Base-by-base conservation (phyloP, 2,113 vertebrate genomes). In the Podiceps cristatus region DNA sequence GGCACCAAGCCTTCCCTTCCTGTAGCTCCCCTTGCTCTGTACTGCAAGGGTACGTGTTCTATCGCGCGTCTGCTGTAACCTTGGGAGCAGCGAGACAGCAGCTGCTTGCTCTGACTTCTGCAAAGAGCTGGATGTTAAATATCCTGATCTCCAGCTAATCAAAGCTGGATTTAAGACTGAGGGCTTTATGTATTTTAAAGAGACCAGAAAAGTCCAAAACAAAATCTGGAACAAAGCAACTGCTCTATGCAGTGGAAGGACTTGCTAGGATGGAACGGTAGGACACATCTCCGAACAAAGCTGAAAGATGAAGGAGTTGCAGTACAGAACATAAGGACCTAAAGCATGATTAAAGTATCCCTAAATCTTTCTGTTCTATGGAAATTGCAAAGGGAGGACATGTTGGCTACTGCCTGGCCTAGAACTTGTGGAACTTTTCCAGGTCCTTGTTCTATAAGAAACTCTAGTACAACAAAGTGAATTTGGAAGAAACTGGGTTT, bases 31-130 rank as follows among this genome's bases (percentile, higher is more conserved):
- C 59, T 9, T 31, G 29, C 42, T 52, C 71, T 33, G 33, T 9
- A 1, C 35, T 58, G 47, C n/a, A 10, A 3, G 19, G 9, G 27
- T 19, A 2, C 4, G 0, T 7, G 16, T 33, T 37, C 31, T 29
- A 20, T 28, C 22, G 3, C 8, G 9, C 3, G 3, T 12, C 60
- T n/a, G 29, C 44, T 50, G 29, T 10, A 24, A 28, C 53, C 35
- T 9, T 1, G 1, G 1, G 16, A 73, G 72, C 47, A 29, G 1
- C 22, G 7, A 9, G 56, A 23, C 40, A 86, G 62, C 8, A 7
- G 50, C 5, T 67, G 60, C 82, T 60, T 40, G 59, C 59, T 68
- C 35, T 7, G 22, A 7, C 22, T 35, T 33, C 31, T 55, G 23
- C 58, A 12, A 24, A 49, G 33, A 25, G 33, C 14, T 27, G 50